Percentiles rank a stretch among this genome's conserved stretches.
These are phyloP conservation scores for Drosophila nr. fundita DNA, from an alignment of 2,888 invertebrate species.

Conservation along the genomic window DNA sequence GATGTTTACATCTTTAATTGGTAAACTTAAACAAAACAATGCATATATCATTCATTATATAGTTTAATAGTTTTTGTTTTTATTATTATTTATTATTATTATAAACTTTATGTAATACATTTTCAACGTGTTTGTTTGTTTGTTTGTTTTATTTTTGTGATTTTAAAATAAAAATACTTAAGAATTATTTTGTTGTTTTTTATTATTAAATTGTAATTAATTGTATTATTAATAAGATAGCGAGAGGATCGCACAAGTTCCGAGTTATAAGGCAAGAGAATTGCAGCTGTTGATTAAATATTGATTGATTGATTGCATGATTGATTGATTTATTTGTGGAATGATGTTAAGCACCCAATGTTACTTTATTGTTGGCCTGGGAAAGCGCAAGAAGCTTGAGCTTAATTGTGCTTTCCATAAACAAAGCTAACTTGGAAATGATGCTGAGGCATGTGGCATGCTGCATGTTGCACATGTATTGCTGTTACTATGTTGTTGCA, in stretches of 20 bases:
- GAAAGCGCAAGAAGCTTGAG: conserved; percentile 73
- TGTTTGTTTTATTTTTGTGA: conserved; percentile 38
- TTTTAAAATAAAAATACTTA: conserved; percentile 77
- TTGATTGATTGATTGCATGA: conserved; percentile 21
- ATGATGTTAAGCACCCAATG: conserved; percentile 19
- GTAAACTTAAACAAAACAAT: conserved; percentile 80
- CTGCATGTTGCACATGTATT: conserved; percentile 29
- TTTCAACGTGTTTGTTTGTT: conserved; percentile 68
- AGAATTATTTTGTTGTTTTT: conserved; percentile 41
- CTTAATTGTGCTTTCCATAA: conserved; percentile 72
- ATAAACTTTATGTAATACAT: conserved; percentile 75
- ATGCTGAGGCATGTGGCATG: conserved; percentile 30
- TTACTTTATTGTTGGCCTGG: conserved; percentile 28
- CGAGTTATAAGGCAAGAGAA: conserved; percentile 68
- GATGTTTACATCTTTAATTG: conserved; percentile 50
- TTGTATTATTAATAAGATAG: conserved; percentile 63
- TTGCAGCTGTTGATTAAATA: conserved; percentile 62
- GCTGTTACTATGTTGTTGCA: conserved; percentile 22
- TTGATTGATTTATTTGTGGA: conserved; percentile 25
- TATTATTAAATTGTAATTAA: conserved; percentile 72
- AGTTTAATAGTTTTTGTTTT: conserved; percentile 59
- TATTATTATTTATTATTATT: conserved; percentile 54
- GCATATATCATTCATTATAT: conserved; percentile 60
- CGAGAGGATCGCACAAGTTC: conserved; percentile 53
- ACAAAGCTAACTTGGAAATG: conserved; percentile 28